These are phyloP conservation scores for Malurus splendens DNA, from an alignment of 2,797 vertebrate genomes.

Conservation along the genomic window DNA sequence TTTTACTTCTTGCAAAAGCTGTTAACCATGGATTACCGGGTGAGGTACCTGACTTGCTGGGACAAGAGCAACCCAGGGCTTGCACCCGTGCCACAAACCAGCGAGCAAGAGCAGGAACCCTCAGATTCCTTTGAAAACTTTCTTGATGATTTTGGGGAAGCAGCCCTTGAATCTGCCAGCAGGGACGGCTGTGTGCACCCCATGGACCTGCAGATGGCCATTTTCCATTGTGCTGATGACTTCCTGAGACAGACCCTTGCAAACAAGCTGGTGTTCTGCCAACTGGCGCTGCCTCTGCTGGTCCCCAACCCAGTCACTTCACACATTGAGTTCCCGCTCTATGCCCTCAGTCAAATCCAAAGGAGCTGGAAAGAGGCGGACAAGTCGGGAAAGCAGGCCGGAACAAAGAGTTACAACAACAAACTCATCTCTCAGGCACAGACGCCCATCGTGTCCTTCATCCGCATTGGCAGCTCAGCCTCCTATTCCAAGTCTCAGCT, in stretches of 20 bases:
- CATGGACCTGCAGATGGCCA: constrained; percentile 75
- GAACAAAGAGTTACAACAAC: constrained; percentile 26
- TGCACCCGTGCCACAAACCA: fast-evolving
- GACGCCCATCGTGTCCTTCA: constrained; percentile 69
- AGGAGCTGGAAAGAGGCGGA: constrained; percentile 29
- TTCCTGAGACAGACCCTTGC: constrained; percentile 69
- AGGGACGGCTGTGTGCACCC: constrained; percentile 40
- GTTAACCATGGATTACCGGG: constrained; percentile 65
- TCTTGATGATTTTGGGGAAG: not conserved
- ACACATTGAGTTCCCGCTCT: constrained; percentile 68
- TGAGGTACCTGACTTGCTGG: constrained; percentile 54
- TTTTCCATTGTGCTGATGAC: constrained; percentile 70
- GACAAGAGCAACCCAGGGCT: not conserved
- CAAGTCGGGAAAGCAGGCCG: not conserved
- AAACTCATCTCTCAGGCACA: constrained; percentile 60
- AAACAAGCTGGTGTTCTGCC: constrained; percentile 69
- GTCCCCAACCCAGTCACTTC: constrained; percentile 63
- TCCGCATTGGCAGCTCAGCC: constrained; percentile 64
- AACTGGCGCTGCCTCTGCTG: constrained; percentile 75
- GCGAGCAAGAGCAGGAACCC: not conserved
- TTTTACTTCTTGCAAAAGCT: constrained; percentile 64
- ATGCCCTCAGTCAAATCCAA: constrained; percentile 56
- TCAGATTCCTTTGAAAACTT: not conserved
- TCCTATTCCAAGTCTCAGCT: constrained; percentile 67
- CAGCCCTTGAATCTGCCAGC: not conserved